Base-by-base conservation (phyloP, 1,140 invertebrate genomes). In the Hormaphis cornu region DNA sequence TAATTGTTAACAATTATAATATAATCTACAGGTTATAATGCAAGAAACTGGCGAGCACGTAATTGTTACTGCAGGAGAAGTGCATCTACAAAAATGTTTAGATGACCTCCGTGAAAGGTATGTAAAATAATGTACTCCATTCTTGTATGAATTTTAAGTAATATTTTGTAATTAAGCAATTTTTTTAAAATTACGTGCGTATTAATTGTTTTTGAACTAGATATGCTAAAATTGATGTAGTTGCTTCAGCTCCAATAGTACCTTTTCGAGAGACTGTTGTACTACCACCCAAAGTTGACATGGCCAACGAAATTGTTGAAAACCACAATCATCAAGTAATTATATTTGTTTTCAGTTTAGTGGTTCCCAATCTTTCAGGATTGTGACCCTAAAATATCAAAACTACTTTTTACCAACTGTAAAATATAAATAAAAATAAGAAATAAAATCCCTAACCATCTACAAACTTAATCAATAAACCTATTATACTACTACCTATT, bases 41-140 rank as follows among this genome's bases (percentile, higher is more conserved):
- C 92, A 96, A 80, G 91, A 97, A 75, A 95, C 87, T 9, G 97
- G 97, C 0, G 95, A 99, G 78, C 88, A 97, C 76, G 91, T 99
- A 1, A 81, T 99, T n/a, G 85, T 93, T 4, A 97, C 96, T 0
- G 90, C 95, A 9, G 97, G 97, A 1, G 95, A 99, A 82, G 92
- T 99, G 8, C 97, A 99, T 81, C 81, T 99, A 37, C 90, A 98
- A 77, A 87, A 94, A 74, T 99, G 97, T 82, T 76, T 95, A 1
- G 86, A 91, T 74, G 93, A 96, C 81, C 81, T 98, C 10, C 77
- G 75, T 72, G 79, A 86, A 73, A 80, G 82, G 79, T 66, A n/a
- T 4, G 18, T 26, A 40, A 0, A 0, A 58, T n/a, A 24, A 58
- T 85, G 75, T 33, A 44, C 16, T 53, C 42, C 59, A 18, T 54